Evolutionary conservation across 2,113 vertebrate species (phyloP).

Genomic region (Microtus ochrogaster): DNA sequence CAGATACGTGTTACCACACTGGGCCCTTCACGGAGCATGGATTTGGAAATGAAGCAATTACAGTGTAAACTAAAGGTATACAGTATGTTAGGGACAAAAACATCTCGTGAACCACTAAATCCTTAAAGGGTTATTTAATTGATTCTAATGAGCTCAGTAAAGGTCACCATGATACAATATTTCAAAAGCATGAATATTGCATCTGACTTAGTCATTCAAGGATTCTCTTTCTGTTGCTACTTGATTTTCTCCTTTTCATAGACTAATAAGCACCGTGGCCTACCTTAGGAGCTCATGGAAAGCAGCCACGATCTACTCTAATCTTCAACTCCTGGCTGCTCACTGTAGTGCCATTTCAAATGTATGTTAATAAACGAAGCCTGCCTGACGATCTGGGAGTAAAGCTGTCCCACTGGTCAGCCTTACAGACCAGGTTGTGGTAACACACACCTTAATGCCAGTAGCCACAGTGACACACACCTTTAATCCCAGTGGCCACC

Average conservation of each 20-base stretch:
- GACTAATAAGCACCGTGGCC: neutral
- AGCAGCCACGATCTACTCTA: neutral
- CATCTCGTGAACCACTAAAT: neutral
- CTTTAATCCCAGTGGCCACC: no score
- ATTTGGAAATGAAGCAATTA: constrained; percentile 93
- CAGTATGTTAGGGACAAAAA: constrained; percentile 49
- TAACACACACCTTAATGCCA: no score
- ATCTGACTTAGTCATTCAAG: constrained; percentile 11
- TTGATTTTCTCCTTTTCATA: neutral
- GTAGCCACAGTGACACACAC: no score
- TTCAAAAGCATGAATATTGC: neutral
- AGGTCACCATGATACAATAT: constrained; percentile 30
- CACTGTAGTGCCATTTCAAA: no score
- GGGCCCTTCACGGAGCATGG: constrained; percentile 86
- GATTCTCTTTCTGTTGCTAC: neutral
- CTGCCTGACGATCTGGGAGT: no score
- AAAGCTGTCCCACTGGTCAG: no score
- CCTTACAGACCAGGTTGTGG: no score
- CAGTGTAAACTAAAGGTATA: constrained; percentile 94
- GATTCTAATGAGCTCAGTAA: constrained; percentile 33
- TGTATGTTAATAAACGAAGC: no score
- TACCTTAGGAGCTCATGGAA: neutral
- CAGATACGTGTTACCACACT: constrained; percentile 80
- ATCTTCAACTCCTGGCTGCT: neutral
- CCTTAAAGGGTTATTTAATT: constrained; percentile 11